These are phyloP conservation scores for Pachydiplax longipennis DNA, from an alignment of 2,888 invertebrate species.

Conservation along the genomic window DNA sequence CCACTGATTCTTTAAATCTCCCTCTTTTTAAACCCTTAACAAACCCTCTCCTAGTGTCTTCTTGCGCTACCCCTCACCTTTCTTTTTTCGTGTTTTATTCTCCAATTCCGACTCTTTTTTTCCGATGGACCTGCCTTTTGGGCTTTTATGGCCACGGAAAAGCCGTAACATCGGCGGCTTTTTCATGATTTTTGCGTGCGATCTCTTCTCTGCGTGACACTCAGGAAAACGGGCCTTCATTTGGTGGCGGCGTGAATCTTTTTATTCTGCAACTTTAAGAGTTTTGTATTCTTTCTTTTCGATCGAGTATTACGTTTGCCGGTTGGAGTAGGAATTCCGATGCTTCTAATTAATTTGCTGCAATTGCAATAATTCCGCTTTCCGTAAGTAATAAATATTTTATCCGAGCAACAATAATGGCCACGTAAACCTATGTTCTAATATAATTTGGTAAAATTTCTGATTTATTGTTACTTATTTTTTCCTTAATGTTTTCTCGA, in stretches of 20 bases:
- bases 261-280: neutral
- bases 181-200: neutral
- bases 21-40: neutral
- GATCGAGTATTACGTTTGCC: too few relatives aligned
- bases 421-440: too few relatives aligned
- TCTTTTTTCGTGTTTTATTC: neutral
- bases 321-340: too few relatives aligned
- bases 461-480: too few relatives aligned
- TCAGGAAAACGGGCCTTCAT: neutral
- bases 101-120: neutral
- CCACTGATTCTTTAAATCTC: constrained; percentile 21
- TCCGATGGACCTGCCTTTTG: neutral
- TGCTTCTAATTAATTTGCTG: neutral
- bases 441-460: too few relatives aligned
- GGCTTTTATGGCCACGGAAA: neutral
- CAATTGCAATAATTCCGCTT: neutral
- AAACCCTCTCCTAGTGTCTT: neutral
- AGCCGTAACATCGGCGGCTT: neutral
- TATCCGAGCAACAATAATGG: too few relatives aligned
- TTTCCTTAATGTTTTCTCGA: too few relatives aligned
- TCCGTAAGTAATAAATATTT: too few relatives aligned
- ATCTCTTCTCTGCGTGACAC: neutral
- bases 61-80: neutral
- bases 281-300: too few relatives aligned
- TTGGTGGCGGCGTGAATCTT: neutral